These are phyloP conservation scores for Gymnarchus niloticus DNA, from an alignment of 2,113 vertebrate species.

Conservation along the genomic window DNA sequence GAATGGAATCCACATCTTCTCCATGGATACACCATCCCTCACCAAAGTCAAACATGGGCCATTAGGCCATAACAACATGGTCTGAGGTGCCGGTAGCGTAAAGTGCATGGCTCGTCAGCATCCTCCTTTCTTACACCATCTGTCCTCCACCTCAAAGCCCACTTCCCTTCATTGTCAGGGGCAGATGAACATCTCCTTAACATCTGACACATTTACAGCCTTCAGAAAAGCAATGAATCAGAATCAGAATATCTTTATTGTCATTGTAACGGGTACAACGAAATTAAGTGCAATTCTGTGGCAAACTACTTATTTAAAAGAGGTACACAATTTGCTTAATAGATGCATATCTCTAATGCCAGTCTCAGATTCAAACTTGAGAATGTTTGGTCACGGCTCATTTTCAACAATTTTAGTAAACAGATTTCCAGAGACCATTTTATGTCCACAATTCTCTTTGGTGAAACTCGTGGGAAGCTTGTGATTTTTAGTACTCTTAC, in stretches of 20 bases:
- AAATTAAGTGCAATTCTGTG: not conserved
- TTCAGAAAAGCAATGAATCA: not conserved
- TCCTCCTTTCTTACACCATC: too few relatives aligned
- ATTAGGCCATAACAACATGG: not conserved
- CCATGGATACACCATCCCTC: not conserved
- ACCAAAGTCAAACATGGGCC: not conserved
- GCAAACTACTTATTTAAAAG: not conserved
- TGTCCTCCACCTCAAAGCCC: not conserved
- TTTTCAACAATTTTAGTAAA: too few relatives aligned
- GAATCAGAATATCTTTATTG: too few relatives aligned
- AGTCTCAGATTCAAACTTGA: not conserved
- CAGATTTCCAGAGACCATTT: too few relatives aligned
- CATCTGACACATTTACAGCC: not conserved
- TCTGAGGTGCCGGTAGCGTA: not conserved
- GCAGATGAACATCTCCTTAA: not conserved
- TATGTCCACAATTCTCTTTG: slow-evolving; percentile 25
- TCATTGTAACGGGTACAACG: too few relatives aligned
- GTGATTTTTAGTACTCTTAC: slow-evolving; percentile 49
- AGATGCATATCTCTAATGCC: not conserved
- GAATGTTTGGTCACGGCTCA: not conserved
- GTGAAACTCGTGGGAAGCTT: not conserved
- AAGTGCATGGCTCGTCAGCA: not conserved
- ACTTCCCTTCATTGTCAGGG: not conserved
- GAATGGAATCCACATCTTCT: not conserved
- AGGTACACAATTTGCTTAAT: too few relatives aligned